Percentiles rank a stretch among this genome's conserved stretches.
Conservation (phyloP, 1,140 invertebrate genomes). For the Drosophila bifasciata region DNA sequence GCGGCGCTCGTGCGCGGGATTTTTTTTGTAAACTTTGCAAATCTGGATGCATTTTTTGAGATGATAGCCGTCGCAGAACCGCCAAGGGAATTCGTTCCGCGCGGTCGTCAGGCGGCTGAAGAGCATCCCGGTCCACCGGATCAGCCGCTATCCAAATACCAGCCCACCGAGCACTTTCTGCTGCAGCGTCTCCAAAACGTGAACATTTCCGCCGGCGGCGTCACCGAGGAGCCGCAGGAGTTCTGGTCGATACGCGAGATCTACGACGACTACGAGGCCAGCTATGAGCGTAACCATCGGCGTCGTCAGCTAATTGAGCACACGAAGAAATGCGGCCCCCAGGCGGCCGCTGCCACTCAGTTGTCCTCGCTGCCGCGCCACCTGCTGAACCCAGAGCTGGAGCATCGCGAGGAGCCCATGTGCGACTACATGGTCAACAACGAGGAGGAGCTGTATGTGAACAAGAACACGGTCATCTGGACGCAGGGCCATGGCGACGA, state of each 20-base stretch:
- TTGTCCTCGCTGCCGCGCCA: slow-evolving; percentile 57
- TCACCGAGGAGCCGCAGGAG: slow-evolving; percentile 85
- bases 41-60: slow-evolving; percentile 74
- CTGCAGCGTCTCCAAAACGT: slow-evolving; percentile 90
- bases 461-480: slow-evolving; percentile 93
- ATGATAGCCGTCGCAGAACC: slow-evolving; percentile 79
- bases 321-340: slow-evolving; percentile 64
- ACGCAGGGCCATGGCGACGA: slow-evolving; percentile 83
- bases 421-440: slow-evolving; percentile 80
- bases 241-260: slow-evolving; percentile 89
- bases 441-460: slow-evolving; percentile 96
- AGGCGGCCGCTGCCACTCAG: slow-evolving; percentile 60
- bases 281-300: slow-evolving; percentile 54
- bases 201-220: slow-evolving; percentile 86
- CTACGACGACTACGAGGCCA: slow-evolving; percentile 65
- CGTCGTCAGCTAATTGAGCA: slow-evolving; percentile 63
- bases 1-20: slow-evolving; percentile 41
- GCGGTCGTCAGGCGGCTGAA: slow-evolving; percentile 91
- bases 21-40: slow-evolving; percentile 43
- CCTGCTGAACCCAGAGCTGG: slow-evolving; percentile 37
- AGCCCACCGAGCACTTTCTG: slow-evolving; percentile 86
- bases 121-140: slow-evolving; percentile 89
- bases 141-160: slow-evolving; percentile 73
- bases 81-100: slow-evolving; percentile 92
- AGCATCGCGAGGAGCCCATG: slow-evolving; percentile 62